Conservation (phyloP, 2,797 vertebrate genomes). For the Lagorchestes hirsutus region DNA sequence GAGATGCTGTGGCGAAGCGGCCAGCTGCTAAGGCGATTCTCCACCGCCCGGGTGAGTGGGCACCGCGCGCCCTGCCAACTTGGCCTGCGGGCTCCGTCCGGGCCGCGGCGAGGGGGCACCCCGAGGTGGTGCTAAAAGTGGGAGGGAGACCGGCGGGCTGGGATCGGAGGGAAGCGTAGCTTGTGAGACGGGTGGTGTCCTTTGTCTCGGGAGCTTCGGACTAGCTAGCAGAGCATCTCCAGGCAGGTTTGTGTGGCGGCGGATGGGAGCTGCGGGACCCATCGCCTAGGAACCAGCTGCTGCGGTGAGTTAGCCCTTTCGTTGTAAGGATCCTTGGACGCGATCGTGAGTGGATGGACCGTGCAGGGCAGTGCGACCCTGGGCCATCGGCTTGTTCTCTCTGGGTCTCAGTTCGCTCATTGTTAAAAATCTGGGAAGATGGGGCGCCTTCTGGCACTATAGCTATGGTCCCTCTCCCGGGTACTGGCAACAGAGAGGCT, state of each 20-base stretch:
- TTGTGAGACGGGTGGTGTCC: background rate
- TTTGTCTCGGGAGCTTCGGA: background rate
- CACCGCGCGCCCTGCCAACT: background rate
- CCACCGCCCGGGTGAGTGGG: slow-evolving; percentile 73
- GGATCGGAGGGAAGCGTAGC: background rate
- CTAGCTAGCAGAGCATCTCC: background rate
- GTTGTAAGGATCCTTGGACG: background rate
- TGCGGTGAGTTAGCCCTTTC: background rate
- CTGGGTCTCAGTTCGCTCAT: background rate
- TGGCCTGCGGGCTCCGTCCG: background rate
- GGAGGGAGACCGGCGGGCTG: background rate
- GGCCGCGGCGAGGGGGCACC: background rate
- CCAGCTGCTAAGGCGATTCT: slow-evolving; percentile 74
- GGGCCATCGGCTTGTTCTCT: background rate
- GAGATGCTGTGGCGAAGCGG: slow-evolving; percentile 56
- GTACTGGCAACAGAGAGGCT: background rate
- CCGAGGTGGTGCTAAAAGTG: background rate
- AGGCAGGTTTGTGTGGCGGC: background rate
- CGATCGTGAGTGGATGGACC: background rate
- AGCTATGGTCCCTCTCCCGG: background rate
- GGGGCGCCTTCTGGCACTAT: no score
- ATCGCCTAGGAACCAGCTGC: background rate
- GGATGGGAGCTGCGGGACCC: background rate
- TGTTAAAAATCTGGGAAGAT: no score
- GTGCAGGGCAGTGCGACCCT: background rate